Evolutionary conservation across 2,113 vertebrate species (phyloP).

Genomic region (Otis tarda): DNA sequence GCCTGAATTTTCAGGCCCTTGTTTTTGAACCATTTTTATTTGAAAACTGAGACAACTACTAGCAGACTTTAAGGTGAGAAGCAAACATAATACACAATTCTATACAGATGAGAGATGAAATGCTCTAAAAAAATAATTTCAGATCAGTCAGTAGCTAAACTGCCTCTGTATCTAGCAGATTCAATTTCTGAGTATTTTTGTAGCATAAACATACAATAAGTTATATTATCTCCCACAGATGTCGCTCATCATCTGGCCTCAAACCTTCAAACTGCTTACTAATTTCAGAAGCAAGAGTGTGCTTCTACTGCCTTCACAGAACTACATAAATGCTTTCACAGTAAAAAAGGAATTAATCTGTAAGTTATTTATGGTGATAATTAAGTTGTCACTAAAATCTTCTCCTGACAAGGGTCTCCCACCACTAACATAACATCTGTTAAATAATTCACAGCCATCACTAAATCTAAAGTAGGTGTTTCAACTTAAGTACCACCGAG

Average conservation of each 20-base stretch:
- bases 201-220: not conserved
- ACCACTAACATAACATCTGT: not conserved
- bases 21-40: not conserved
- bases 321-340: not conserved
- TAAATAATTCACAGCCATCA: not conserved
- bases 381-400: not conserved
- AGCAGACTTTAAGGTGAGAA: not conserved
- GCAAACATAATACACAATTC: not conserved
- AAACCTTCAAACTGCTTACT: not conserved
- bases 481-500: not conserved
- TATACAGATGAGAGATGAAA: not conserved
- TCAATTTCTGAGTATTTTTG: not conserved
- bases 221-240: not conserved
- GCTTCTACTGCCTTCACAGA: not conserved
- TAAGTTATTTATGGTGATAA: not conserved
- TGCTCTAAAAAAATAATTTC: not conserved
- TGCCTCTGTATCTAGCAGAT: not conserved
- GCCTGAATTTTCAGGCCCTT: not conserved
- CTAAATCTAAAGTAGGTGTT: not conserved
- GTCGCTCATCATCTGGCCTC: not conserved
- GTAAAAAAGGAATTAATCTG: not conserved
- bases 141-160: not conserved
- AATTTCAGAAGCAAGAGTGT: not conserved
- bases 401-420: not conserved
- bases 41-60: not conserved